Evolutionary conservation across 2,797 vertebrate genomes (phyloP).

Genomic region (Adelosebastes latens): DNA sequence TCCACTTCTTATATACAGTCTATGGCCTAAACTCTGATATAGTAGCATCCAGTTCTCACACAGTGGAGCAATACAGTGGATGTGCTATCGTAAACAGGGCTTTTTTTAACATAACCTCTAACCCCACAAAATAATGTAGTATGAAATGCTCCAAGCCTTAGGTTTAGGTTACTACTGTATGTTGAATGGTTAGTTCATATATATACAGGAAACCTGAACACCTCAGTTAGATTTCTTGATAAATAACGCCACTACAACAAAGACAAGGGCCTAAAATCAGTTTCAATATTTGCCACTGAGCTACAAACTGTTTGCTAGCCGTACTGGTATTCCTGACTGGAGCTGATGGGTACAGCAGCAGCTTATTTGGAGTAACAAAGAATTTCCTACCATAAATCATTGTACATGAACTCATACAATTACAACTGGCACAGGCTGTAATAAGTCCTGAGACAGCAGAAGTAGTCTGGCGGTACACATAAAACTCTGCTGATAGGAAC

Average conservation of each 20-base stretch:
- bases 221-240: neutral
- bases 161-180: neutral
- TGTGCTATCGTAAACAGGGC: neutral
- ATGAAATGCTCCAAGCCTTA: too few species aligned
- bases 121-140: neutral
- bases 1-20: too few species aligned
- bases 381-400: slow-evolving; percentile 50
- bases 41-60: neutral
- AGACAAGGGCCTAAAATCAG: neutral
- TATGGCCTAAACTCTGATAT: neutral
- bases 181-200: neutral
- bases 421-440: slow-evolving; percentile 25
- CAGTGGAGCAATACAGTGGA: neutral
- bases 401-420: slow-evolving; percentile 36
- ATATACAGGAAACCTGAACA: neutral
- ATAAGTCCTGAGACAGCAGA: slow-evolving; percentile 36
- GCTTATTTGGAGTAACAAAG: slow-evolving; percentile 36
- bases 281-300: neutral
- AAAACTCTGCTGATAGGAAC: slow-evolving; percentile 28
- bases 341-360: slow-evolving; percentile 21
- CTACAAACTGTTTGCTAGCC: slow-evolving; percentile 1
- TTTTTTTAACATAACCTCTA: neutral
- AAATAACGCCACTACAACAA: neutral
- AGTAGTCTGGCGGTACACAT: neutral
- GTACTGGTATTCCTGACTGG: slow-evolving; percentile 2